These are phyloP conservation scores for Phalacrocorax brasilianus DNA, from an alignment of 2,113 vertebrate species.

Conservation along the genomic window DNA sequence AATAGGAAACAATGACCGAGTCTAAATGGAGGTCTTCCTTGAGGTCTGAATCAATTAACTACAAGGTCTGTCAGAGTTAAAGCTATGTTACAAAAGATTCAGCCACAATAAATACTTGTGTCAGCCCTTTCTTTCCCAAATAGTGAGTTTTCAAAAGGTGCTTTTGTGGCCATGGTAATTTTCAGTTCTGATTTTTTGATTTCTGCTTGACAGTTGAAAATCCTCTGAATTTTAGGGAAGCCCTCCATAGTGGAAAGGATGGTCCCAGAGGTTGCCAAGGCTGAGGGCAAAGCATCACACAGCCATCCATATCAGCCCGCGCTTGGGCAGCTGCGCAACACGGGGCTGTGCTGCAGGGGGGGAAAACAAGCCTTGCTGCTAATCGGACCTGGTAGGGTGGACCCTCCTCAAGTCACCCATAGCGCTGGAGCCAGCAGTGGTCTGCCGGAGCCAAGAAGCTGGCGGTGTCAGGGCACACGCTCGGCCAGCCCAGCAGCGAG, in stretches of 20 bases:
- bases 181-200: background rate
- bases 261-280: background rate
- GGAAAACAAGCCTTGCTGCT: fast-evolving
- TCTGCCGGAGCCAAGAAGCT: background rate
- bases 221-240: background rate
- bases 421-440: fast-evolving
- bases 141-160: background rate
- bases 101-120: background rate
- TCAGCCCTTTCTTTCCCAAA: background rate
- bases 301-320: fast-evolving
- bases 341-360: background rate
- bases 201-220: background rate
- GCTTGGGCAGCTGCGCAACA: background rate
- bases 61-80: background rate
- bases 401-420: fast-evolving
- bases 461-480: fast-evolving
- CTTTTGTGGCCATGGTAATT: background rate
- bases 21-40: constrained; percentile 24
- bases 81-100: background rate
- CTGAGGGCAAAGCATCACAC: background rate
- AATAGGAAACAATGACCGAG: background rate
- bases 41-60: constrained; percentile 44
- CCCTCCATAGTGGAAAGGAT: background rate
- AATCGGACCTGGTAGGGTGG: fast-evolving
- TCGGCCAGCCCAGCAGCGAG: background rate